Conservation (phyloP, 2,797 vertebrate species). For the Smutsia gigantea region DNA sequence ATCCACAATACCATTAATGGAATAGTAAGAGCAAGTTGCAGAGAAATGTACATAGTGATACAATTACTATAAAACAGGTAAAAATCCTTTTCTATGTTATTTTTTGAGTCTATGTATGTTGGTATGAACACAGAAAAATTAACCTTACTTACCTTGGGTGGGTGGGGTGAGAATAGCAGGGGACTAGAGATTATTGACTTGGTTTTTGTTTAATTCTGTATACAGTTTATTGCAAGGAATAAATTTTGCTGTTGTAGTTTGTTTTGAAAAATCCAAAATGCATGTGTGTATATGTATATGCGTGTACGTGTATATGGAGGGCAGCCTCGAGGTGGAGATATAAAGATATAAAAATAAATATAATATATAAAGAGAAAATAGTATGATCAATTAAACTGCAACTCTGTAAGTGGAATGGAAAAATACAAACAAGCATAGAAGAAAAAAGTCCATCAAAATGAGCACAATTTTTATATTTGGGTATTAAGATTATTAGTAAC, state of each 20-base stretch:
- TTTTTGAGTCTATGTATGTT: not conserved
- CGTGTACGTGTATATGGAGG: not conserved
- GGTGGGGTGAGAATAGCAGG: not conserved
- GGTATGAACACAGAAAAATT: not conserved
- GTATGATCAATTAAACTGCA: not conserved
- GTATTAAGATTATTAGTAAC: not conserved
- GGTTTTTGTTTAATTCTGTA: not conserved
- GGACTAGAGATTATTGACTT: not conserved
- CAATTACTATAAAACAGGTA: not conserved
- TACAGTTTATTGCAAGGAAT: not conserved
- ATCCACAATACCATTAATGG: no score
- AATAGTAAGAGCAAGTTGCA: not conserved
- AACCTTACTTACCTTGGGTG: not conserved
- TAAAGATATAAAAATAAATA: not conserved
- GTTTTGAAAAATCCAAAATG: not conserved
- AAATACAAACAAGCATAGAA: not conserved
- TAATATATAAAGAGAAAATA: not conserved
- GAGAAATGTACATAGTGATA: not conserved
- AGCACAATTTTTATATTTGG: not conserved
- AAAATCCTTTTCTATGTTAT: not conserved
- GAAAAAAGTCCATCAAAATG: not conserved
- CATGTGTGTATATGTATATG: not conserved
- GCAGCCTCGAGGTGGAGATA: no score
- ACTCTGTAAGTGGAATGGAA: not conserved
- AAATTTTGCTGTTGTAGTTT: not conserved